Base-by-base conservation (phyloP, 2,888 invertebrate species). In the Thalpophila matura region DNA sequence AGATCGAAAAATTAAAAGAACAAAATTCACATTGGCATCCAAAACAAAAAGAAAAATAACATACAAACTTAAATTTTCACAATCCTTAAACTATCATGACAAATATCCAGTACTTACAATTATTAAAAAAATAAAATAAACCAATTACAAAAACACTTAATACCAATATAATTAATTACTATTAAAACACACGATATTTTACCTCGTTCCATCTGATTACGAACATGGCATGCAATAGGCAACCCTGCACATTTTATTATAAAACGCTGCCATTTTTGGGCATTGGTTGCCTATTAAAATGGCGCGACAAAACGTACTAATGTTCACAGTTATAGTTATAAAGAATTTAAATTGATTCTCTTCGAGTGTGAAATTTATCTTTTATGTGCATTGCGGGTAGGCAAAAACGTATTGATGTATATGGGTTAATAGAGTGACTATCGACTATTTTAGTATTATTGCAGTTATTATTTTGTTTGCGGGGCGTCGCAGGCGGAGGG, bases 211-310 rank as follows among this genome's bases (percentile, higher is more conserved):
- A 55, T 53, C 49, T 62, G 62, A 74, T 68, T 68, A 57, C 26
- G 9, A 53, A 3, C 14, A 7, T 1, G 16, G 22, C 49, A n/a
- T 43, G 50, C 45, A 24, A 31, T 65, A 9, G 40, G 14, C 49
- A 68, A 24, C 68, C 42, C 49, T 59, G 54, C 74, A 72, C 74
- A 77, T 77, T 77, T 84, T 78, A 82, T 82, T 71, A 74, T 70
- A 74, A 75, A 77, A 70, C 49, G 31, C 33, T 42, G 50, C 82
- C 86, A 76, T 84, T 80, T 82, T 82, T 77, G 79, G 84, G 53
- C 63, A 68, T 66, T 20, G 43, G 73, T 64, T 60, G 26, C 18
- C 53, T 57, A 60, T 70, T 75, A 64, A 57, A 64, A 60, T 54
- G 64, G 56, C 49, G 27, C 38, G 45, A 62, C 61, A 42, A 45